A percentile compares a stretch with the other conserved stretches of the same genome.
phyloP scores from a whole-genome alignment of 2,888 invertebrate genomes.

The Drosophila demipolita region DNA sequence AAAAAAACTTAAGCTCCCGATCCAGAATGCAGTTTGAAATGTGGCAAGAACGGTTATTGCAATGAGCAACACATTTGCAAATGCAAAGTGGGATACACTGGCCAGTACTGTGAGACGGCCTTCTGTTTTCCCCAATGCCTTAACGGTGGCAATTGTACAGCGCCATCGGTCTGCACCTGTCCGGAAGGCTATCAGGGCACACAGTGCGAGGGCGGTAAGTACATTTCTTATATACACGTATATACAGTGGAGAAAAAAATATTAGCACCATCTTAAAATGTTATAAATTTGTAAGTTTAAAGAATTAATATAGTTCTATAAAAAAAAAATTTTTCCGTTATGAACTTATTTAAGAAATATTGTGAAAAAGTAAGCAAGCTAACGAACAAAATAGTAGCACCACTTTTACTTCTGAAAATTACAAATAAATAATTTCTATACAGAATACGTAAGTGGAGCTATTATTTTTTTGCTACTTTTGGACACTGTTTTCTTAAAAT shows the following conservation, averaged over 20 bases:
- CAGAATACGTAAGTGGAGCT: not conserved
- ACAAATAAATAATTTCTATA: not conserved
- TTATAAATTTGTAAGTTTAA: not conserved
- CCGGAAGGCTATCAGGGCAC: slow-evolving; percentile 95
- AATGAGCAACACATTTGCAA: slow-evolving; percentile 94
- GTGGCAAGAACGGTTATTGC: slow-evolving; percentile 94
- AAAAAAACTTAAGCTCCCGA: slow-evolving; percentile 89
- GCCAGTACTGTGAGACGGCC: slow-evolving; percentile 94
- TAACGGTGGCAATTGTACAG: slow-evolving; percentile 96
- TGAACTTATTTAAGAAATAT: not conserved
- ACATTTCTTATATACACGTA: not conserved
- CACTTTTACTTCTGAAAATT: not conserved
- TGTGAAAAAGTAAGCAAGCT: not conserved
- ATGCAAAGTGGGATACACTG: slow-evolving; percentile 96
- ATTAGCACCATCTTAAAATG: not conserved
- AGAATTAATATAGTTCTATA: not conserved
- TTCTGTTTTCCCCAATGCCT: slow-evolving; percentile 96
- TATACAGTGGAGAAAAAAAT: not conserved
- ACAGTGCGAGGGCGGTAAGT: slow-evolving; percentile 94
- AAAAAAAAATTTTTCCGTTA: not conserved
- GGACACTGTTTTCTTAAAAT: too few relatives aligned
- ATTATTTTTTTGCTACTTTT: not conserved
- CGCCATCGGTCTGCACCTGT: slow-evolving; percentile 95
- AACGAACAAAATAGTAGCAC: not conserved
- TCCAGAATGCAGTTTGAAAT: slow-evolving; percentile 95